Evolutionary conservation across 2,113 vertebrate genomes (phyloP), one percentile per base, ranked within the genome.

Genomic region (Rhynchopsitta pachyrhyncha): DNA sequence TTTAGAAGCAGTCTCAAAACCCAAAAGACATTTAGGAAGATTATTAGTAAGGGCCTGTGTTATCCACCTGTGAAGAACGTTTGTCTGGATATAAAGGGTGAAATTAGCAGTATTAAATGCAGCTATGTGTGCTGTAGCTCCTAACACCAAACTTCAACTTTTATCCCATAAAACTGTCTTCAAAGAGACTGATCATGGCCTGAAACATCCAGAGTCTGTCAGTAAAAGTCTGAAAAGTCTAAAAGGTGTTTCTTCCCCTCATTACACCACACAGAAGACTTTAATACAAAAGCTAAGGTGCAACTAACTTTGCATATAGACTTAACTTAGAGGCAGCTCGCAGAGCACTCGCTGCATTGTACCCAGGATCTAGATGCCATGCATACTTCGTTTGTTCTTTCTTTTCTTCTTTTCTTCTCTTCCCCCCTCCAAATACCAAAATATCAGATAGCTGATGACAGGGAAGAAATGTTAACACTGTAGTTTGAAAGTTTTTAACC

Each of bases 401-500:
- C 88, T 97, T 96, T 92, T 92, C 74, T 92, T 92, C 68, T 24
- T 83, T 92, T 63, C 69, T 88, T 77, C 75, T 80, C 63, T 75
- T 5, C 6, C 41, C 22, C 20, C 6, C 6, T 0, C 46, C 12
- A 90, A 95, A 97, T 93, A 93, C 95, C 95, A 76, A 97, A 97
- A 96, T 95, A 96, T 97, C 95, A 97, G 93, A 96, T 92, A 95
- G 93, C 90, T 66, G 96, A 95, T 96, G 96, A 96, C 96, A 96
- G 73, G 86, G 92, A 84, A 96, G 96, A 97, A 95, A 96, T 93
- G 96, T 96, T 96, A 96, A 94, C 93, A 68, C 82, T 93, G 93
- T 95, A 94, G 91, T 94, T 92, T 78, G 88, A 79, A 94, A 93
- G 86, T 93, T 95, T 96, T 97, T 97, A 97, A 96, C 96, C 96